phyloP scores from a whole-genome alignment of 2,797 vertebrate genomes.

The Hydrolagus colliei region DNA sequence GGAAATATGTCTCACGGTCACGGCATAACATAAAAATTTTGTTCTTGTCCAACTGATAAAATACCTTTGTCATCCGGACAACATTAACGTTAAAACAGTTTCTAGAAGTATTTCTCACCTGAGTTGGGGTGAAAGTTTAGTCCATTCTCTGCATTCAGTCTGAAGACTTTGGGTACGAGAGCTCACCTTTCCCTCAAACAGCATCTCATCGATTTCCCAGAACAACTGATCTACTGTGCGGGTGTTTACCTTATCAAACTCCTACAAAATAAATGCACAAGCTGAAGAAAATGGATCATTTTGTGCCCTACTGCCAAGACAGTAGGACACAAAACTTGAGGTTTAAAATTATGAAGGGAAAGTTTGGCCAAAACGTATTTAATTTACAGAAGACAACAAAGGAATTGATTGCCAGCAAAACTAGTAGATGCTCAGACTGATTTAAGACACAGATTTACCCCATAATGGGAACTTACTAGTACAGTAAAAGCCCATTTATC shows the following conservation, averaged over 20 bases:
- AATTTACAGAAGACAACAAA: no score
- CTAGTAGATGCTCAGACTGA: no score
- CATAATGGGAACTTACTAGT: no score
- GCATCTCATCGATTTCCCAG: slow-evolving; percentile 68
- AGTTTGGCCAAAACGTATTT: no score
- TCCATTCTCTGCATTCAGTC: slow-evolving; percentile 68
- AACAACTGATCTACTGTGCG: slow-evolving; percentile 65
- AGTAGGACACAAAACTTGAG: no score
- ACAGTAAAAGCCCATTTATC: no score
- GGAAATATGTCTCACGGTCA: no score
- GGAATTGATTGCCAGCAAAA: no score
- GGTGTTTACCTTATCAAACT: slow-evolving; percentile 66
- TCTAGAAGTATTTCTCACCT: slow-evolving; percentile 50
- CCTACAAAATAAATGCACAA: slow-evolving; percentile 48
- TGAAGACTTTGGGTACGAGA: slow-evolving; percentile 56
- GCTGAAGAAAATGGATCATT: background rate
- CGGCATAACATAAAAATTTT: no score
- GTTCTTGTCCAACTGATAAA: background rate
- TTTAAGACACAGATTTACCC: no score
- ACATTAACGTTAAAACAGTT: background rate
- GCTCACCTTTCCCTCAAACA: slow-evolving; percentile 68
- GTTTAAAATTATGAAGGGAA: no score
- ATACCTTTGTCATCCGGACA: background rate
- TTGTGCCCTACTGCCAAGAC: no score
- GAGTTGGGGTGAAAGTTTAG: slow-evolving; percentile 60